A percentile compares a stretch with the other conserved stretches of the same genome.
phyloP scores from a whole-genome alignment of 2,888 invertebrate species.

The Eustalomyia histrio region DNA sequence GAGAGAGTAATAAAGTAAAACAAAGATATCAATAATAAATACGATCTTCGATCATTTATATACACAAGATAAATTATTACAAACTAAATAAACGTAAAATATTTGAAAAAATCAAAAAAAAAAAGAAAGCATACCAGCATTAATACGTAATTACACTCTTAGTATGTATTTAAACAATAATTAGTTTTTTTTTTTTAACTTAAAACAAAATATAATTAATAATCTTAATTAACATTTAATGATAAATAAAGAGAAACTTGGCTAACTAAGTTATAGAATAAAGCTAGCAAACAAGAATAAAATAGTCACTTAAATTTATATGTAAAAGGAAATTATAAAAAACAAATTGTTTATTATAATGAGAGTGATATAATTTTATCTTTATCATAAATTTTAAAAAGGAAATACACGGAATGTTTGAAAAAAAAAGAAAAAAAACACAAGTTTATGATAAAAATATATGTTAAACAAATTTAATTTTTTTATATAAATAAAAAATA shows the following conservation, averaged over 20 bases:
- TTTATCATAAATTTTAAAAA: constrained; percentile 28
- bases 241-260: constrained; percentile 22
- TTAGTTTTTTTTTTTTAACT: neutral
- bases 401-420: constrained; percentile 55
- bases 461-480: neutral
- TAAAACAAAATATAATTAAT: constrained; percentile 1
- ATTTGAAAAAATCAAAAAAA: constrained; percentile 3
- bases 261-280: constrained; percentile 32
- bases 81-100: constrained; percentile 28
- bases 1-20: constrained; percentile 30
- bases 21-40: constrained; percentile 1
- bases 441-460: constrained; percentile 22
- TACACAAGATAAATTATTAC: constrained; percentile 11
- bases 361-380: neutral
- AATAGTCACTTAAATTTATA: constrained; percentile 39
- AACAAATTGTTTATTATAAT: neutral
- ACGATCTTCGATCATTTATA: constrained; percentile 3
- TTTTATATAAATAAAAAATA: constrained; percentile 21
- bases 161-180: constrained; percentile 36
- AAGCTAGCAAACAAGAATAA: neutral
- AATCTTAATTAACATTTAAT: neutral
- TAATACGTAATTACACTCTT: constrained; percentile 19
- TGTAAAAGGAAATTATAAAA: neutral
- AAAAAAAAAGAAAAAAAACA: constrained; percentile 27
- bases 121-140: neutral